Evolutionary conservation across 2,888 invertebrate genomes (phyloP).

Genomic region (Euspilapteryx auroguttella): DNA sequence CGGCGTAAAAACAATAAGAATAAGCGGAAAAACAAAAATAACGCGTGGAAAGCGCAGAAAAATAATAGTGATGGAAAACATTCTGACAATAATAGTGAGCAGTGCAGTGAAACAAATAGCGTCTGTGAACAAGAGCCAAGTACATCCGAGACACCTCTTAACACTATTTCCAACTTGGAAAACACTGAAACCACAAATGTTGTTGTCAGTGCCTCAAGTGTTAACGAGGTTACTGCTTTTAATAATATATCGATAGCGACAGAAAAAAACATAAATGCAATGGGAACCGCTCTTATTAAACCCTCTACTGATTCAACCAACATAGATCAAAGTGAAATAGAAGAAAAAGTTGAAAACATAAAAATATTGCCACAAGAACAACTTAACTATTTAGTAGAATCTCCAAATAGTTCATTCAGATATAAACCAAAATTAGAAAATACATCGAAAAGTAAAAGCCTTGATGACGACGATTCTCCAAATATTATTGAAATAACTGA

Average conservation of each 20-base stretch:
- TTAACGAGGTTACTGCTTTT: no score
- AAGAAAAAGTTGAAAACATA: no score
- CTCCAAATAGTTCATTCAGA: conserved; percentile 31
- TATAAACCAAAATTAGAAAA: conserved; percentile 26
- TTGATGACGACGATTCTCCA: conserved; percentile 44
- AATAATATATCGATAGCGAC: no score
- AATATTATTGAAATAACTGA: conserved; percentile 44
- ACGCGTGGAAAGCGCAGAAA: conserved; percentile 16
- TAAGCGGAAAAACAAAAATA: conserved; percentile 44
- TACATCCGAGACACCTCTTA: not conserved
- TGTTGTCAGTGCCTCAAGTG: no score
- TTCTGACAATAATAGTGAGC: conserved; percentile 13
- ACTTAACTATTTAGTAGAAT: conserved; percentile 35
- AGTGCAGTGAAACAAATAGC: conserved; percentile 10
- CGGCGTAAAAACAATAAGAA: conserved; percentile 50
- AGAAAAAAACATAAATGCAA: not conserved
- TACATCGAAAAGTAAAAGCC: conserved; percentile 44
- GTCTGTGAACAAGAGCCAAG: conserved; percentile 2
- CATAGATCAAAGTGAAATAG: no score
- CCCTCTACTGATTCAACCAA: no score
- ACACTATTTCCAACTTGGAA: not conserved
- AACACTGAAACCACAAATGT: conserved; percentile 6
- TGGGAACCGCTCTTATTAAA: no score
- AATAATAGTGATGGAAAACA: conserved; percentile 19
- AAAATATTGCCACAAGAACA: no score